Evolutionary conservation across 2,888 invertebrate genomes (phyloP), one percentile per base, ranked within the genome.

Genomic region (Eupeodes luniger): DNA sequence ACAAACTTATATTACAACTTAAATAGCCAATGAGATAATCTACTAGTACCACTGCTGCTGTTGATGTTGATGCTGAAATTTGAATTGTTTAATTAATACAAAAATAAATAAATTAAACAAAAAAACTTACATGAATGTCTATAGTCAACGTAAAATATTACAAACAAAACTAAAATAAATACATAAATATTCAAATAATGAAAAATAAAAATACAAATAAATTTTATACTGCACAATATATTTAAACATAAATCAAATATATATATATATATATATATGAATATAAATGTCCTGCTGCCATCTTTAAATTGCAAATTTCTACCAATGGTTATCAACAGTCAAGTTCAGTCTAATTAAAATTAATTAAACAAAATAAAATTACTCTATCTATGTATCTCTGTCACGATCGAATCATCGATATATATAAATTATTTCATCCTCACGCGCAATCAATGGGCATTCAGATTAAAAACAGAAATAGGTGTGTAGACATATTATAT

Each of bases 1-100:
- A 67, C 11, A 55, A 40, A 53, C 66, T 66, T 91, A 90, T 91
- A 90, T 91, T 91, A 92, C 91, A 91, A 91, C 53, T 69, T 51
- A 91, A 93, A 92, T 92, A 92, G 92, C 92, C 93, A 92, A 91
- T 92, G 92, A 93, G 91, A 91, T 93, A 93, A 92, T 92, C 91
- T 93, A 93, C 92, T 92, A 92, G 92, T 91, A 91, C 92, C 90
- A 92, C 92, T 91, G 92, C 93, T 93, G 93, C 92, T 93, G 91
- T 92, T 92, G 91, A 91, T 91, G 91, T 90, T 91, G 92, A 90
- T 88, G 89, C 86, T 90, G 90, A 89, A 76, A 62, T 75, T n/a
- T 81, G 77, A 74, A 81, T 47, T 78, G 62, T 66, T 44, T 78
- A 40, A 77, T 64, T 27, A 27, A 27, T 27, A 27, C 27, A 27